phyloP scores from a whole-genome alignment of 1,140 invertebrate species.

The Grapholita molesta region DNA sequence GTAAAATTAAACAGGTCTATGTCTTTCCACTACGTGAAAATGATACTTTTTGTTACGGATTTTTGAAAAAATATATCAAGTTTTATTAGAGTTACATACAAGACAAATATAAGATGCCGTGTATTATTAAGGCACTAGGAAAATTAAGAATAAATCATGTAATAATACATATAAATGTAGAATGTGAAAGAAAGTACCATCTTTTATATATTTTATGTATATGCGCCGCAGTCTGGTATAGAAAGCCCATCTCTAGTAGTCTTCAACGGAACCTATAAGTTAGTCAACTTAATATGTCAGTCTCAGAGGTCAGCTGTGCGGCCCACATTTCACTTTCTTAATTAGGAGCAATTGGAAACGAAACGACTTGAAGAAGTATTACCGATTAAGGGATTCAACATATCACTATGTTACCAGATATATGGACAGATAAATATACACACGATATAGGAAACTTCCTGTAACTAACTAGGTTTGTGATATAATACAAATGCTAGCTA shows the following conservation, averaged over 20 bases:
- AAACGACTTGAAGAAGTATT: background rate
- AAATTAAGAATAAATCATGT: too few species aligned
- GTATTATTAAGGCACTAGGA: too few species aligned
- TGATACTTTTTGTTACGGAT: too few species aligned
- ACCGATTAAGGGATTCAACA: background rate
- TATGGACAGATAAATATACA: background rate
- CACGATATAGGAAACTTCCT: background rate
- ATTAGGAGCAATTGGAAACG: constrained; percentile 5
- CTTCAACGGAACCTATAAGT: constrained; percentile 36
- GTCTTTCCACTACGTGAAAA: too few species aligned
- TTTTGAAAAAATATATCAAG: too few species aligned
- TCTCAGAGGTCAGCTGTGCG: constrained; percentile 32
- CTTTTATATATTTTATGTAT: too few species aligned
- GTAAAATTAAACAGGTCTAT: too few species aligned
- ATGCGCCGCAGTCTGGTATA: background rate
- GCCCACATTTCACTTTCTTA: constrained; percentile 29
- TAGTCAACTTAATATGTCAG: constrained; percentile 48
- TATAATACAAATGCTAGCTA: background rate
- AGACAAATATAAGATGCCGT: too few species aligned
- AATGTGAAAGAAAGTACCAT: background rate
- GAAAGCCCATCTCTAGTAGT: background rate
- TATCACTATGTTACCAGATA: background rate
- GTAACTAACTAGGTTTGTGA: background rate
- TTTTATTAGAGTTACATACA: too few species aligned
- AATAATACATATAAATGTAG: too few species aligned